Evolutionary conservation across 2,113 vertebrate genomes (phyloP).

Genomic region (Bubo blakistoni): DNA sequence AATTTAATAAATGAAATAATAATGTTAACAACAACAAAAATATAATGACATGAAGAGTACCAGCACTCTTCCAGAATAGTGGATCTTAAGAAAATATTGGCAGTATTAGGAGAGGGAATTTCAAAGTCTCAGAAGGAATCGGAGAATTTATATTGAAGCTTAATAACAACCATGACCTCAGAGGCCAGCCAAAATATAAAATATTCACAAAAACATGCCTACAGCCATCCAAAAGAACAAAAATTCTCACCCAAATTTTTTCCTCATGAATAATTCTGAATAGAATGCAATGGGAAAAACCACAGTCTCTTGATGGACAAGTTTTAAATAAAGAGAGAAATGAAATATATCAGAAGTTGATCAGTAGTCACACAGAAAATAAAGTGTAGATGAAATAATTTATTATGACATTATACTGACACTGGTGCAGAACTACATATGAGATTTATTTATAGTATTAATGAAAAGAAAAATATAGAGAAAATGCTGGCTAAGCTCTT

Average conservation of each 20-base stretch:
- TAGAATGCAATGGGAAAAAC: background rate
- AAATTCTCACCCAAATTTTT: background rate
- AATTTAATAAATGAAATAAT: background rate
- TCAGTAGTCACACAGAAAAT: background rate
- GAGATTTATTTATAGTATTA: background rate
- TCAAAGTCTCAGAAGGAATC: background rate
- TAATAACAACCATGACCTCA: background rate
- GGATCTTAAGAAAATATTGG: background rate
- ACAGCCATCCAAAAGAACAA: background rate
- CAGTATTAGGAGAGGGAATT: background rate
- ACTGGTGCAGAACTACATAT: background rate
- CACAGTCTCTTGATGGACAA: background rate
- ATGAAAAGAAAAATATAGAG: background rate
- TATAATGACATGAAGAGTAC: background rate
- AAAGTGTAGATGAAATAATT: background rate
- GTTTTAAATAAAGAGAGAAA: background rate
- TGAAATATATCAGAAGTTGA: background rate
- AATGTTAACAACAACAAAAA: accelerated
- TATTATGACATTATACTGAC: background rate
- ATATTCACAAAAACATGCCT: accelerated
- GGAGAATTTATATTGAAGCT: background rate
- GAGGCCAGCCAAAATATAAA: background rate
- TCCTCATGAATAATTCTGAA: background rate
- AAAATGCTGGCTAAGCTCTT: background rate
- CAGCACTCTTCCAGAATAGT: background rate